Evolutionary conservation across 37 sponge, comb jelly and placozoan genomes (phyloP), one percentile per base, ranked within the genome.

Genomic region (Agelas oroides): DNA sequence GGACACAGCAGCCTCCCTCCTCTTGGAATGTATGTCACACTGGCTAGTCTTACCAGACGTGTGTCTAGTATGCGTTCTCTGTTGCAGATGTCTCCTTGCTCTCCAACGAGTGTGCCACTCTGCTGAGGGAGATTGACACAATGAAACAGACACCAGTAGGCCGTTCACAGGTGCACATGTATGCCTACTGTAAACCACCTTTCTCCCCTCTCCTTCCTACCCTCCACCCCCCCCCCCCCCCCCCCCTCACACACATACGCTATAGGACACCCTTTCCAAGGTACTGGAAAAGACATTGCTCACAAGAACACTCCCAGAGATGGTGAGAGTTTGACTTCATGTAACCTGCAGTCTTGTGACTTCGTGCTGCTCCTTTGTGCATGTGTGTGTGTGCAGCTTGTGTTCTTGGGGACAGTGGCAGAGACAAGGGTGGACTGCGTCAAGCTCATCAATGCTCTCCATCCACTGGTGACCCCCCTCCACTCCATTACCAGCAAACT

Each of bases 231-330:
- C 27, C 27, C 62, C 12, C 62, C 3, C 46, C 46, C 8, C 46
- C 8, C 46, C 8, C 27, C 27, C n/a, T 28, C 58, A 75, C 58
- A 54, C 33, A 1, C 28, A 1, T 2, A 2, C 15, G 23, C 32
- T 3, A 46, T 17, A 79, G 79, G 79, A 79, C 16, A 66, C 19
- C 19, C 28, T 69, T 12, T 62, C 36, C 21, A 37, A 27, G 70
- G 31, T 32, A 21, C 33, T 87, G 52, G 34, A 53, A 56, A 80
- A 79, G 31, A 53, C 81, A 33, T 18, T 87, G 16, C 53, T 87
- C 21, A 55, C 59, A 1, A 39, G 65, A 72, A 35, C 79, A 55
- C 76, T 87, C 1, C 74, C 88, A 31, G 88, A 87, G 66, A 80
- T 87, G 81, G 88, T 87, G 28, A 55, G 86, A 58, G 25, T 13